Evolutionary conservation across 2,888 invertebrate species (phyloP), one percentile per base, ranked within the genome.

Genomic region (Drosophila meridiana): DNA sequence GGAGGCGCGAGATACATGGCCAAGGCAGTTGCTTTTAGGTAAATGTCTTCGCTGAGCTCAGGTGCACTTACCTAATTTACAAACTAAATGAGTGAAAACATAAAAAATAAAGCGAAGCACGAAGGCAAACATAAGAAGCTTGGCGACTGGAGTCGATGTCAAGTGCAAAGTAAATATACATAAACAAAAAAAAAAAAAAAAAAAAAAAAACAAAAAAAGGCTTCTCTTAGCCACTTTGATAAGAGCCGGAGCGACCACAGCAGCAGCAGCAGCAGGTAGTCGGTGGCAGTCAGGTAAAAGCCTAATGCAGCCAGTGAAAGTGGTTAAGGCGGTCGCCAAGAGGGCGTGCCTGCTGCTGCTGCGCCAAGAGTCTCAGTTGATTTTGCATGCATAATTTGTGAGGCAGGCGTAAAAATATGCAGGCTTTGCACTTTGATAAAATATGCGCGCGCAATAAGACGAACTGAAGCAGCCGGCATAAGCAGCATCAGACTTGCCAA

Each of bases 311-410:
- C 66, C 70, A 42, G 60, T 38, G 60, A 58, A 82, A 82, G 81
- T 83, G 82, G 82, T 65, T 69, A 62, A 26, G 56, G 48, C 36
- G 36, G 36, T 32, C 5, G 50, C 32, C n/a, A 4, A n/a, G 28
- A 14, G 43, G 69, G 56, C 38, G 68, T 59, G 34, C 14, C 48
- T 7, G 61, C 26, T 38, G 50, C 32, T 58, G 50, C 32, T 58
- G 60, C 14, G 40, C 61, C 28, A 50, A 76, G 77, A 71, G 67
- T 67, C 80, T 67, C 62, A 53, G 73, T 69, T 76, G 88, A 85
- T 82, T 90, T 83, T 80, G 84, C 84, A 87, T 90, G 82, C 90
- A 87, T 88, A 88, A 87, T 87, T 88, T 76, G 62, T 32, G 60
- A 14, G 76, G 38, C 64, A 64, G 74, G 78, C 80, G 85, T 72